phyloP scores from a whole-genome alignment of 2,113 vertebrate species.

The Syrmaticus mikado region DNA sequence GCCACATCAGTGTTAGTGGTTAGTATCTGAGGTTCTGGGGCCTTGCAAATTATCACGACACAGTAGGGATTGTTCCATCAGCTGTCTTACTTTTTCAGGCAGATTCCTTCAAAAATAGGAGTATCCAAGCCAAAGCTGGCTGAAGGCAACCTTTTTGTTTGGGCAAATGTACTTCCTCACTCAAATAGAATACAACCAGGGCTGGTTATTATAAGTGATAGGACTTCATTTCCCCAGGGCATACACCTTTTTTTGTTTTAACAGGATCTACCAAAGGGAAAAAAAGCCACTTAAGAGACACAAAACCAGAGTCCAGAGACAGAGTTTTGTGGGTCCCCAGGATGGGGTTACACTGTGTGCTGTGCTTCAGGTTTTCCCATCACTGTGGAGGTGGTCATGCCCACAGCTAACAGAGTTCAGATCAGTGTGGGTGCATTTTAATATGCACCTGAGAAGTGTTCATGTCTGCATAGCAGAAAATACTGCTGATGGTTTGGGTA shows the following conservation, averaged over 20 bases:
- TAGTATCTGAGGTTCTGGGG: neutral
- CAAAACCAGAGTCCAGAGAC: neutral
- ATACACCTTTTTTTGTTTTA: neutral
- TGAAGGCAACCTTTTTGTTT: neutral
- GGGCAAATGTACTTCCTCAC: neutral
- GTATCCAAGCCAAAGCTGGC: neutral
- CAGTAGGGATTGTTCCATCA: neutral
- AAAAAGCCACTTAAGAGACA: neutral
- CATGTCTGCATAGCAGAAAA: neutral
- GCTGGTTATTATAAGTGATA: neutral
- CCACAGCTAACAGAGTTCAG: neutral
- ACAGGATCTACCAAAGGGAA: neutral
- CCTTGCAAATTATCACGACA: neutral
- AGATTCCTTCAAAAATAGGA: neutral
- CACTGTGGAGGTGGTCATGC: neutral
- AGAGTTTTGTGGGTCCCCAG: neutral
- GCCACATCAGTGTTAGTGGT: neutral
- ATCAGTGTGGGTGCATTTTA: neutral
- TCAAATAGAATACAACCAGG: neutral
- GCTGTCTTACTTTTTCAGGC: neutral
- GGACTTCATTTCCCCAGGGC: neutral
- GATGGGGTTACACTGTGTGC: neutral
- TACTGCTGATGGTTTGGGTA: neutral
- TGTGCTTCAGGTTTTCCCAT: neutral
- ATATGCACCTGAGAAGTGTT: neutral